A percentile compares a stretch with the other conserved stretches of the same genome.
These are phyloP conservation scores for Antheraea assamensis DNA, from an alignment of 2,888 invertebrate species.

Conservation along the genomic window DNA sequence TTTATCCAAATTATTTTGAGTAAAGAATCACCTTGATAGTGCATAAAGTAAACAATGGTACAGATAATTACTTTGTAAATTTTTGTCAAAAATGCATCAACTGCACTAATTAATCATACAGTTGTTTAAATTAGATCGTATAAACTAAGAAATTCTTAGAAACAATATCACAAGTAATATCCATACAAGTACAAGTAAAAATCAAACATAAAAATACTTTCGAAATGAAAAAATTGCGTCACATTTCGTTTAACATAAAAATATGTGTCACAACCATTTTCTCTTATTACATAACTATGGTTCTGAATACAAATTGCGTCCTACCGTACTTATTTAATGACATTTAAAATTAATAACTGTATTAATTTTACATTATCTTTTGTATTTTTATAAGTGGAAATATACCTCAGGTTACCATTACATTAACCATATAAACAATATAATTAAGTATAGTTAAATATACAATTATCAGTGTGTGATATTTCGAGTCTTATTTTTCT, in stretches of 20 bases:
- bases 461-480: no score
- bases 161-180: neutral
- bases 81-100: neutral
- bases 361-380: neutral
- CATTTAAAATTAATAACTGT: neutral
- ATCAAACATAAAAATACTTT: neutral
- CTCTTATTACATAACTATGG: neutral
- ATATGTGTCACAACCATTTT: constrained; percentile 14
- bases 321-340: neutral
- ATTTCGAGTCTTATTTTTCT: no score
- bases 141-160: neutral
- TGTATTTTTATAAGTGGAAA: neutral
- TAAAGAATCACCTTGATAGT: neutral
- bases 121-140: neutral
- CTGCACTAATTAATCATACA: neutral
- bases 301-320: constrained; percentile 9
- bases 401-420: neutral
- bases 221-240: neutral
- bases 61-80: neutral
- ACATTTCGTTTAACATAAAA: neutral
- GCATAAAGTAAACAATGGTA: neutral
- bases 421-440: no score
- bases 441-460: no score
- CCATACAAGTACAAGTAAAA: no score
- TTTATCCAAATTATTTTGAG: neutral